Base-by-base conservation (phyloP, 2,113 vertebrate genomes). In the Lepus americanus region DNA sequence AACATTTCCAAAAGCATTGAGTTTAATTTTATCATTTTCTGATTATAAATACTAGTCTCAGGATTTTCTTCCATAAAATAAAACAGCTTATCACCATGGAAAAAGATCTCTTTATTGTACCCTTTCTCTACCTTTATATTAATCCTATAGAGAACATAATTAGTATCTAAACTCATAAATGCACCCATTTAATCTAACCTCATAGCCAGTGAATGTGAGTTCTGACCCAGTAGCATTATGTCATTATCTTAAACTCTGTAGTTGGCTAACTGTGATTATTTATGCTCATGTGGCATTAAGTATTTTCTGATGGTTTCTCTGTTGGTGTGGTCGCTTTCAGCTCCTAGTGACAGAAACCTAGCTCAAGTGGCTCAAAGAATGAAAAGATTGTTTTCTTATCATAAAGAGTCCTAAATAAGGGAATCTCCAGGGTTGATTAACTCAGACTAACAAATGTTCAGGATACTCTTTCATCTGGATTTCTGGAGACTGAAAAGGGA, bases 1-100 rank as follows among this genome's bases (percentile, higher is more conserved):
- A 69, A 83, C 78, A 89, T 95, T 94, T 94, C 61, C 33, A 84
- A 89, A 95, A 90, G 0, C 36, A 63, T 16, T 80, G 51, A 74
- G 27, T 13, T 44, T 0, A 33, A 20, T 49, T 73, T 90, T 66
- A 80, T 84, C 67, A 72, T 89, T 85, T 81, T 84, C 5, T 94
- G 85, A 73, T 77, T 73, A 84, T 74, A n/a, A 95, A 27, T 70
- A 86, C 23, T 78, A 10, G 89, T 89, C 92, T 94, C 13, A 87
- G 83, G 55, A 31, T 89, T 94, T 94, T 70, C 81, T 96, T 93
- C 31, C 9, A 72, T 33, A 67, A 63, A 85, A 72, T 69, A 33
- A 89, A 92, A 87, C 9, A 79, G 59, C 5, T 73, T 82, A 11
- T 63, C 14, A 73, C 29, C 66, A 69, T 4, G 17, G 33, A n/a